These are phyloP conservation scores for Pyrocephalus nanus DNA, from an alignment of 2,797 vertebrate genomes.

Conservation along the genomic window DNA sequence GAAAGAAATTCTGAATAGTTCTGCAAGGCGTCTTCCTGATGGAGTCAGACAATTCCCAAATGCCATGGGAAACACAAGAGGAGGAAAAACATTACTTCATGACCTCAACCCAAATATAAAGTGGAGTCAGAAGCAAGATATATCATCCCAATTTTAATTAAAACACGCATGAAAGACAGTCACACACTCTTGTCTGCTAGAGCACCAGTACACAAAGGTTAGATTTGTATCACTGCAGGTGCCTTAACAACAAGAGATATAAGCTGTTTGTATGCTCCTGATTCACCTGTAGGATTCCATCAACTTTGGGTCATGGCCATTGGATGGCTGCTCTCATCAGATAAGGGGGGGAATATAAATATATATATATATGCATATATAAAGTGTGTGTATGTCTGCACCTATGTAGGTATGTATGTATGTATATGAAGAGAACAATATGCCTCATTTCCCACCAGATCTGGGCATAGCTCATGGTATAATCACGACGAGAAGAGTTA, in stretches of 20 bases:
- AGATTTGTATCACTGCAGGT: background rate
- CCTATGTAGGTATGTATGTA: too few species aligned
- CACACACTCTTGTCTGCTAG: background rate
- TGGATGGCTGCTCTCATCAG: background rate
- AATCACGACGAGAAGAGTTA: background rate
- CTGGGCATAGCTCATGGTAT: background rate
- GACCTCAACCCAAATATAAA: background rate
- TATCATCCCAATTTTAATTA: background rate
- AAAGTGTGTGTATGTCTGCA: background rate
- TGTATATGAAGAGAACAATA: background rate
- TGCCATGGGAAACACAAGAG: background rate
- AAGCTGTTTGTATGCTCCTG: background rate
- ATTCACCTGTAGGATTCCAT: background rate
- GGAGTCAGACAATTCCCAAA: conserved; percentile 15
- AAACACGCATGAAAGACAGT: background rate
- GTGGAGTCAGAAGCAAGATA: background rate
- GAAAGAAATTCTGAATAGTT: background rate
- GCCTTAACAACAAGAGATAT: background rate
- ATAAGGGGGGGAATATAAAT: background rate
- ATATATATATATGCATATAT: too few species aligned
- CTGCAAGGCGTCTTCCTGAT: background rate
- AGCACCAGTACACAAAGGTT: background rate
- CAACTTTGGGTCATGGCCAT: background rate
- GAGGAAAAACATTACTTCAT: background rate
- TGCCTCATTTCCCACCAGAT: background rate